phyloP scores from a whole-genome alignment of 2,797 vertebrate genomes.

The Muscicapa comitata region DNA sequence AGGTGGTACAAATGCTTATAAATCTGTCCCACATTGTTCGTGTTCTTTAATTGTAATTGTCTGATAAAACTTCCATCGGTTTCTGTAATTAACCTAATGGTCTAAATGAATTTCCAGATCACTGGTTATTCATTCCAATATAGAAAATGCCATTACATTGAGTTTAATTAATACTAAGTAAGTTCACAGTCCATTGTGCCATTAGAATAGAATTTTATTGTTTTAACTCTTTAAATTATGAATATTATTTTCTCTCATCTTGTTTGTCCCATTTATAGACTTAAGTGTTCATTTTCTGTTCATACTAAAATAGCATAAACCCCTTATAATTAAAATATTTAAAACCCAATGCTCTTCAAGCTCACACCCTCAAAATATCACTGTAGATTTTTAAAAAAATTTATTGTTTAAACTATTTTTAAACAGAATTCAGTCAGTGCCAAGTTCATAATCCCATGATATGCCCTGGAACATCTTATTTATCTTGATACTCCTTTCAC shows the following conservation, averaged over 20 bases:
- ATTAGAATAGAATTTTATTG: not conserved
- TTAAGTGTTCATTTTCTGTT: not conserved
- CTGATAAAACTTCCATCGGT: constrained; percentile 74
- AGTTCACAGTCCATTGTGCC: constrained; percentile 26
- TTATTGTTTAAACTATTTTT: constrained; percentile 10
- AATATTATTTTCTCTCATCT: not conserved
- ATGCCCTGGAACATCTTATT: constrained; percentile 71
- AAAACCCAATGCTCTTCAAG: not conserved
- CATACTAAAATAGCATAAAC: not conserved
- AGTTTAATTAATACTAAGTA: constrained; percentile 67
- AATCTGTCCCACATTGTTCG: constrained; percentile 68
- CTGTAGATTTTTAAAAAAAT: not conserved
- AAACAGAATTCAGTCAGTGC: constrained; percentile 13
- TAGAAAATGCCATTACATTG: constrained; percentile 59
- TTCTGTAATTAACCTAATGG: constrained; percentile 80
- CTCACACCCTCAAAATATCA: constrained; percentile 7
- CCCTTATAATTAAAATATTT: not conserved
- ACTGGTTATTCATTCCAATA: constrained; percentile 70
- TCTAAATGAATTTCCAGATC: constrained; percentile 78
- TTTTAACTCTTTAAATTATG: constrained; percentile 31
- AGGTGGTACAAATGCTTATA: constrained; percentile 67
- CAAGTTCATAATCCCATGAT: constrained; percentile 32
- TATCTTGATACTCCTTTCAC: constrained; percentile 77
- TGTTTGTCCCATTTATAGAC: not conserved
- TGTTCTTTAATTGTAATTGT: constrained; percentile 69